Conservation (phyloP, 2,888 invertebrate genomes). For the Biston stratarius region DNA sequence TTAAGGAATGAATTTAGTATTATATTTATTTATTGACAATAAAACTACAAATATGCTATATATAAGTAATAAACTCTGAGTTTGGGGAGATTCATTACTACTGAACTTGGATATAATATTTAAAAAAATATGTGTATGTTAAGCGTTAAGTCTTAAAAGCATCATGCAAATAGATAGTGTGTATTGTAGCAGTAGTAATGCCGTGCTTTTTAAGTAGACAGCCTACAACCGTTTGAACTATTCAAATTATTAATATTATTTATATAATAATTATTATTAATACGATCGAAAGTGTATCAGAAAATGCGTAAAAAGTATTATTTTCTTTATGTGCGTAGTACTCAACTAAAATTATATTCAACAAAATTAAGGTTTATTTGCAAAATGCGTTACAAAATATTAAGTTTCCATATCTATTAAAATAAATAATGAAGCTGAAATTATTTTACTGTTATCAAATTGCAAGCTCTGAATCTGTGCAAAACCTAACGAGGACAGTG, state of each 20-base stretch:
- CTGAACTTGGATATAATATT: no score
- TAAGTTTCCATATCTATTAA: slow-evolving; percentile 10
- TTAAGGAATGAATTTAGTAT: neutral
- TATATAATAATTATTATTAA: no score
- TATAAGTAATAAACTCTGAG: slow-evolving; percentile 1
- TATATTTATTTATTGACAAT: neutral
- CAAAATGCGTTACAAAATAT: slow-evolving; percentile 22
- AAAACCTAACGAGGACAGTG: slow-evolving; percentile 42
- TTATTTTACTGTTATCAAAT: slow-evolving; percentile 21
- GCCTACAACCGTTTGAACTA: slow-evolving; percentile 13
- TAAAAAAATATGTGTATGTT: slow-evolving; percentile 24
- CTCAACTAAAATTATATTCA: neutral
- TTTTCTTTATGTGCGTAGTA: slow-evolving; percentile 7
- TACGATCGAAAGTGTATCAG: slow-evolving; percentile 1
- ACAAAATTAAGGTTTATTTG: neutral
- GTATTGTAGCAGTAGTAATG: slow-evolving; percentile 24
- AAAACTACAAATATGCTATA: neutral
- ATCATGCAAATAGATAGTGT: slow-evolving; percentile 52
- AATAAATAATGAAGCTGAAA: slow-evolving; percentile 18
- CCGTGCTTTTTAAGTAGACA: slow-evolving; percentile 19
- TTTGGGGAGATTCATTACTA: neutral
- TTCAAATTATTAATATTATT: no score
- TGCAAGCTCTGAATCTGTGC: slow-evolving; percentile 35
- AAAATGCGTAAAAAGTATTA: slow-evolving; percentile 28
- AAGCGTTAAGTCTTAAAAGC: slow-evolving; percentile 50